A percentile compares a stretch with the other conserved stretches of the same genome.
phyloP scores from a whole-genome alignment of 2,797 vertebrate species.

The Chromobotia macracanthus region DNA sequence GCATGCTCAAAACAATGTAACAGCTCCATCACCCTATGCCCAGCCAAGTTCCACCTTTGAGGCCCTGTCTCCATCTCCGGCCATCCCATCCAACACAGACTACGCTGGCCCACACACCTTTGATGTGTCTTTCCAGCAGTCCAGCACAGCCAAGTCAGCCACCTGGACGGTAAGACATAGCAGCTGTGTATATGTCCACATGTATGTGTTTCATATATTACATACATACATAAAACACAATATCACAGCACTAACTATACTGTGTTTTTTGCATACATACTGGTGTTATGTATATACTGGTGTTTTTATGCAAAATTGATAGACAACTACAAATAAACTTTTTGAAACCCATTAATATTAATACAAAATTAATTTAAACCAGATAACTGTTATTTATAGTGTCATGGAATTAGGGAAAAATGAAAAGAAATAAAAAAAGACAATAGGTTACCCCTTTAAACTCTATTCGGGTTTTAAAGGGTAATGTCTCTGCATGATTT shows the following conservation, averaged over 20 bases:
- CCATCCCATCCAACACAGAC: conserved; percentile 99
- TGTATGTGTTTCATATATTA: too few relatives aligned
- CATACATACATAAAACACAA: too few relatives aligned
- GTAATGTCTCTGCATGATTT: conserved; percentile 44
- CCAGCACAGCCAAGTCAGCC: conserved; percentile 97
- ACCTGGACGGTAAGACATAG: conserved; percentile 94
- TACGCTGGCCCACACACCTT: conserved; percentile 98
- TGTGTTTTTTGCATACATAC: too few relatives aligned
- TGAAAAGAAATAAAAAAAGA: too few relatives aligned
- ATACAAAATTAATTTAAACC: background rate
- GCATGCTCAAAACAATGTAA: conserved; percentile 92
- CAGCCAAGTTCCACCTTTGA: conserved; percentile 99
- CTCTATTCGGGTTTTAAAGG: conserved; percentile 38
- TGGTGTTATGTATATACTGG: too few relatives aligned
- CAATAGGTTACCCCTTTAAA: background rate
- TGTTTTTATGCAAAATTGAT: too few relatives aligned
- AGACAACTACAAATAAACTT: too few relatives aligned
- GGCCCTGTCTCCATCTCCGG: conserved; percentile 92
- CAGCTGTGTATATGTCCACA: background rate
- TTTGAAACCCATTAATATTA: too few relatives aligned
- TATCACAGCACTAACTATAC: too few relatives aligned
- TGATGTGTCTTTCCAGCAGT: conserved; percentile 98
- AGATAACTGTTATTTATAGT: background rate
- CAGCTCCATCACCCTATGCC: conserved; percentile 93
- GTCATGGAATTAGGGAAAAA: background rate